Evolutionary conservation across 2,888 invertebrate species (phyloP).

Genomic region (Eustalomyia histrio): DNA sequence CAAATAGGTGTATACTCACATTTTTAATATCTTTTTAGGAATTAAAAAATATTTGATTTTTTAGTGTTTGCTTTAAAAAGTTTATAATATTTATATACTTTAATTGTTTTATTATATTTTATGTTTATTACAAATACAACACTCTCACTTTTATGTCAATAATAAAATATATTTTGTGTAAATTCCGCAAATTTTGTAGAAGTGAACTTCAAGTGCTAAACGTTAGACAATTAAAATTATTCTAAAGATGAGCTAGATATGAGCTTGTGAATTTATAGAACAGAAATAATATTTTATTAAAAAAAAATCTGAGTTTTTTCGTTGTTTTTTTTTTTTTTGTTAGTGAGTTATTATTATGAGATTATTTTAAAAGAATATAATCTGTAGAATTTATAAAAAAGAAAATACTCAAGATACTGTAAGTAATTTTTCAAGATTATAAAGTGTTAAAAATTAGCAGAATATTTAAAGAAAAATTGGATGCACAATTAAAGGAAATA

Average conservation of each 20-base stretch:
- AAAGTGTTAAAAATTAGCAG: too few species aligned
- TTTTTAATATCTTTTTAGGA: background rate
- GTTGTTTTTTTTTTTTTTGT: too few species aligned
- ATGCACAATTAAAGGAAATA: too few species aligned
- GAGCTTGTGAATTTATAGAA: conserved; percentile 32
- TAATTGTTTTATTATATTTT: conserved; percentile 30
- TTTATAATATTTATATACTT: conserved; percentile 16
- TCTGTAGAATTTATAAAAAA: too few species aligned
- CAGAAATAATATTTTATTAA: conserved; percentile 19
- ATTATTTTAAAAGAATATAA: conserved; percentile 27
- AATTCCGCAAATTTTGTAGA: conserved; percentile 4
- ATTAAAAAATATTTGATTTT: conserved; percentile 27
- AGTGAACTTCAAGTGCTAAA: conserved; percentile 34
- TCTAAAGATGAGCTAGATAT: conserved; percentile 43
- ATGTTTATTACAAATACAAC: conserved; percentile 13
- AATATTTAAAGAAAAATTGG: too few species aligned
- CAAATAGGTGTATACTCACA: conserved; percentile 40
- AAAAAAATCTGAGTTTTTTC: conserved; percentile 35
- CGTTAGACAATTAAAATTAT: conserved; percentile 44
- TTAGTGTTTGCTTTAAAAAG: background rate
- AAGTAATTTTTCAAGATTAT: too few species aligned
- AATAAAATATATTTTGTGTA: background rate
- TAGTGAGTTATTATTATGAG: background rate
- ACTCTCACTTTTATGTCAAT: conserved; percentile 23
- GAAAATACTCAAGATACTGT: too few species aligned